Percentiles rank a stretch among this genome's conserved stretches.
Conservation (phyloP, 2,113 vertebrate species). For the Elachura formosa region DNA sequence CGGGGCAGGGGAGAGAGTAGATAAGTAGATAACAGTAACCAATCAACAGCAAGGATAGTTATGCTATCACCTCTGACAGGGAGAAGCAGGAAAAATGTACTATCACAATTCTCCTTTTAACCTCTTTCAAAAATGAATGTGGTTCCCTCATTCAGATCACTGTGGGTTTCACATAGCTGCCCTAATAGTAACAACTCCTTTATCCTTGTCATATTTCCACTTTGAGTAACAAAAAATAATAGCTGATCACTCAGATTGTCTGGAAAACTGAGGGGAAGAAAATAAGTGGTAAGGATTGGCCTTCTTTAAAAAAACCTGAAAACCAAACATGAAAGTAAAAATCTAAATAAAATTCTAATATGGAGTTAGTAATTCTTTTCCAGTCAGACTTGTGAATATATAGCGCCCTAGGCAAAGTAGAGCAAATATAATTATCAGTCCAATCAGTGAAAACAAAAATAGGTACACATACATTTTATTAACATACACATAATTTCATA, state of each 20-base stretch:
- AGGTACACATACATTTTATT: background rate
- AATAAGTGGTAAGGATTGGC: background rate
- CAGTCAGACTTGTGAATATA: background rate
- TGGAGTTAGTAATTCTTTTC: background rate
- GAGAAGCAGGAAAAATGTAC: too few relatives aligned
- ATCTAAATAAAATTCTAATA: background rate
- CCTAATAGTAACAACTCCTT: background rate
- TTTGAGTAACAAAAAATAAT: background rate
- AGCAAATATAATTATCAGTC: background rate
- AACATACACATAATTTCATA: background rate
- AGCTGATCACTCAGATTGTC: background rate
- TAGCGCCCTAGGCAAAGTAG: background rate
- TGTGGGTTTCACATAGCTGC: background rate
- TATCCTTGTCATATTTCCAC: background rate
- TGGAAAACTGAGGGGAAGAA: background rate
- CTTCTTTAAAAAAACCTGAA: background rate
- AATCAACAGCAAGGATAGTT: too few relatives aligned
- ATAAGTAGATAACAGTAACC: too few relatives aligned
- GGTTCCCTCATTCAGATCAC: background rate
- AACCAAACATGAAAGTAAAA: background rate
- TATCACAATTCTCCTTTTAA: background rate
- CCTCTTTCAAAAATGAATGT: background rate
- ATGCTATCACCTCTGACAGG: too few relatives aligned
- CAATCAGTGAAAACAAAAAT: background rate
- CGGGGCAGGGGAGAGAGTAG: too few relatives aligned